Evolutionary conservation across 2,888 invertebrate species (phyloP).

Genomic region (Geophilus truncorum): DNA sequence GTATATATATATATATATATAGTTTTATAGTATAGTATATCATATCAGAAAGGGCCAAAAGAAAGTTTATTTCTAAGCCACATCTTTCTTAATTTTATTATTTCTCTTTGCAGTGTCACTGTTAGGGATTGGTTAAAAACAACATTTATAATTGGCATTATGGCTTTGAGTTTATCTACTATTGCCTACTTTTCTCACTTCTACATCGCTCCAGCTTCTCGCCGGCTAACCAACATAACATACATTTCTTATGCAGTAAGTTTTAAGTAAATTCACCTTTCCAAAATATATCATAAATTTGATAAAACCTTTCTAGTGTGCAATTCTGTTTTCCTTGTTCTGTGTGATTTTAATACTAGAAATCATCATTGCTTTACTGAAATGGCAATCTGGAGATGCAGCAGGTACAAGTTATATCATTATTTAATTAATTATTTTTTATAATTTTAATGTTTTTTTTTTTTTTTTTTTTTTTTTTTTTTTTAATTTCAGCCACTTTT

Average conservation of each 20-base stretch:
- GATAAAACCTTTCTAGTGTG: neutral
- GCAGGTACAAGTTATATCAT: neutral
- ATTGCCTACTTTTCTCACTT: conserved; percentile 40
- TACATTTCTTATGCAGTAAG: conserved; percentile 74
- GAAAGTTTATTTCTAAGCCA: no score
- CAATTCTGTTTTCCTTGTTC: neutral
- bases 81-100: no score
- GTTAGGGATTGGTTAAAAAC: no score
- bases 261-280: conserved; percentile 36
- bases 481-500: neutral
- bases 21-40: no score
- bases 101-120: no score
- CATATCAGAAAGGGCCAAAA: no score
- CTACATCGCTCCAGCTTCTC: conserved; percentile 55
- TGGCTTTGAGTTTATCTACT: conserved; percentile 34
- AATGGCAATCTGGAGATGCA: neutral
- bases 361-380: neutral
- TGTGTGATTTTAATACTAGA: neutral
- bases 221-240: conserved; percentile 75
- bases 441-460: no score
- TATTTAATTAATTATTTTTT: neutral
- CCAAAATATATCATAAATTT: neutral
- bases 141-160: no score
- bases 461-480: no score
- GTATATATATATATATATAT: no score